Evolutionary conservation across 2,888 invertebrate species (phyloP).

Genomic region (Amphipyra berbera): DNA sequence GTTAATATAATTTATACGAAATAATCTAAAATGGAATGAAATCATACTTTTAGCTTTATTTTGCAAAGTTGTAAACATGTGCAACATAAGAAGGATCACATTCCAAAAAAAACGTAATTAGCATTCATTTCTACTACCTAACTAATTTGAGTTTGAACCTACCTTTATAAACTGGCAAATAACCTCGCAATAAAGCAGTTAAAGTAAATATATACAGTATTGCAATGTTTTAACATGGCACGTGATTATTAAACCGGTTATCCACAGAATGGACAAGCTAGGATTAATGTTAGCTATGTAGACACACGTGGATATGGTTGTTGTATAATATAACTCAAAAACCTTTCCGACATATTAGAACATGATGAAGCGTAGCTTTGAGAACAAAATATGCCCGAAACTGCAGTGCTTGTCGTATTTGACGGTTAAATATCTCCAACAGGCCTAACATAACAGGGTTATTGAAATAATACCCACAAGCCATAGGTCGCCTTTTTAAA

Average conservation of each 20-base stretch:
- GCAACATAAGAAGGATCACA: no score
- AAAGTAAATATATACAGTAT: constrained; percentile 43
- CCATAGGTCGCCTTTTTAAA: no score
- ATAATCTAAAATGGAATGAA: no score
- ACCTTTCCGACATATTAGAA: not conserved
- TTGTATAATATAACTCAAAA: not conserved
- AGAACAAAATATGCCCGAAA: not conserved
- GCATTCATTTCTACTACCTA: no score
- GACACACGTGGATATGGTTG: not conserved
- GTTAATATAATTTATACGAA: no score
- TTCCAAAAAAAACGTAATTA: no score
- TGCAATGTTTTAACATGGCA: constrained; percentile 42
- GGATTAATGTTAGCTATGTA: not conserved
- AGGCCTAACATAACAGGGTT: no score
- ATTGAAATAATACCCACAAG: no score
- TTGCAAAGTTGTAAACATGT: no score
- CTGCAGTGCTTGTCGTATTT: no score
- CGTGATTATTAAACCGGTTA: constrained; percentile 23
- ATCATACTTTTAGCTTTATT: no score
- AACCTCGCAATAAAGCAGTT: constrained; percentile 35
- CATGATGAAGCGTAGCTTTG: not conserved
- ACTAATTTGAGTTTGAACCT: not conserved
- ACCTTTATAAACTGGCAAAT: not conserved
- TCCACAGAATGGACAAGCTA: not conserved
- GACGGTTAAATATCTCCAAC: no score